Evolutionary conservation across 2,888 invertebrate species (phyloP).

Genomic region (Phyto melanocephala): DNA sequence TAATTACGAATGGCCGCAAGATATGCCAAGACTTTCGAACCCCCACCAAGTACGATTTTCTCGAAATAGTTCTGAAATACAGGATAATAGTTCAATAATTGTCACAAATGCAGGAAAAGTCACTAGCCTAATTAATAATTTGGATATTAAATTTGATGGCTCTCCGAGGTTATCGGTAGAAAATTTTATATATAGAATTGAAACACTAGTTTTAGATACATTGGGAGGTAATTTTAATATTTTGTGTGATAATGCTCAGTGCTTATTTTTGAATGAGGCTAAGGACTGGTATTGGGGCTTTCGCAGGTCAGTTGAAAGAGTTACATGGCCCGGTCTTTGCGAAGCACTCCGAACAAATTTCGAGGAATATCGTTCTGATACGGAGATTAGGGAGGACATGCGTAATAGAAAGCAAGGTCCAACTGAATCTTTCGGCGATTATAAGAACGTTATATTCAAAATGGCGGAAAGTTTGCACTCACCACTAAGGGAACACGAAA

Average conservation of each 20-base stretch:
- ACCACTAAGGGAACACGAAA: constrained; percentile 14
- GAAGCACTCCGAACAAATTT: constrained; percentile 39
- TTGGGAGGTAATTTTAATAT: neutral
- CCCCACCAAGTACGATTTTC: too few species aligned
- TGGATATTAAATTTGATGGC: constrained; percentile 7
- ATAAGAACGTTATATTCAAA: constrained; percentile 35
- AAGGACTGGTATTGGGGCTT: neutral
- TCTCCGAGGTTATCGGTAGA: neutral
- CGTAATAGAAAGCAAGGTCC: constrained; percentile 28
- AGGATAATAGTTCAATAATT: neutral
- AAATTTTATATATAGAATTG: constrained; percentile 7
- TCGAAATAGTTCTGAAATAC: neutral
- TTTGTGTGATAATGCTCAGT: neutral
- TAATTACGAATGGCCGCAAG: neutral
- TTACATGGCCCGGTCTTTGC: neutral
- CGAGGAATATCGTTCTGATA: constrained; percentile 20
- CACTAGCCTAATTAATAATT: neutral
- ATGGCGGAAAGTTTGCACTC: constrained; percentile 19
- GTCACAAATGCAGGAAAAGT: neutral
- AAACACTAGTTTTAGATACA: neutral
- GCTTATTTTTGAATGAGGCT: neutral
- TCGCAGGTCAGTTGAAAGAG: neutral
- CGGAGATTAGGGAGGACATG: constrained; percentile 32
- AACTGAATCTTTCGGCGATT: constrained; percentile 32
- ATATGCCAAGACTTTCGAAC: neutral